These are phyloP conservation scores for Pseudomyrmex sp. DNA, from an alignment of 1,140 invertebrate genomes.

Conservation along the genomic window DNA sequence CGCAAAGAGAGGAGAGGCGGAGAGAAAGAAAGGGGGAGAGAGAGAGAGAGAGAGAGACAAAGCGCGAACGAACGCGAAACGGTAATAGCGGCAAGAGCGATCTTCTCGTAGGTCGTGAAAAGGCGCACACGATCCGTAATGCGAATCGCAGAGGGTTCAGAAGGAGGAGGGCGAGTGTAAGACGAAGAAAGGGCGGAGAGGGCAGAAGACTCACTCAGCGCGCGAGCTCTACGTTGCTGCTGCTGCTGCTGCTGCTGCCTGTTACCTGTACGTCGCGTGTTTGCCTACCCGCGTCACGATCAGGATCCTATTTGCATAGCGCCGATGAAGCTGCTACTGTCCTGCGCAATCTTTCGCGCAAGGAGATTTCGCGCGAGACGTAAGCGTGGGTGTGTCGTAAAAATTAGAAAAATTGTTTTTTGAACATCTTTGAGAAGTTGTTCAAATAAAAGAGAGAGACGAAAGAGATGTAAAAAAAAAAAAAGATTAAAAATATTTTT, in stretches of 20 bases:
- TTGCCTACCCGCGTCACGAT: conserved; percentile 76
- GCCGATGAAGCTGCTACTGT: conserved; percentile 77
- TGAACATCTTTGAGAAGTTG: too few species aligned
- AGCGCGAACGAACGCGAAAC: conserved; percentile 65
- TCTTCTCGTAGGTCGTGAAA: conserved; percentile 72
- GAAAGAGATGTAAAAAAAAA: too few species aligned
- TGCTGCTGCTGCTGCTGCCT: conserved; percentile 61
- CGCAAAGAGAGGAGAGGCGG: neutral
- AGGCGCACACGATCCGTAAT: conserved; percentile 69
- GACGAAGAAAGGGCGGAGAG: conserved; percentile 12
- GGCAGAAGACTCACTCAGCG: conserved; percentile 72
- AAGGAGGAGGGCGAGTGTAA: neutral
- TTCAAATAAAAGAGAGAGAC: too few species aligned
- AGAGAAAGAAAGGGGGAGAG: neutral
- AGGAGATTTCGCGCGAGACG: conserved; percentile 11
- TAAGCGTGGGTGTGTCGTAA: conserved; percentile 10
- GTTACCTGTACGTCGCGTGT: conserved; percentile 75
- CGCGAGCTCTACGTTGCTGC: neutral
- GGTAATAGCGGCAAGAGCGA: conserved; percentile 61
- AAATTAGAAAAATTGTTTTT: too few species aligned
- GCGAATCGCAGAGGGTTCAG: conserved; percentile 54
- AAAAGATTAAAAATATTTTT: too few species aligned
- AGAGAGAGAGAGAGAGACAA: conserved; percentile 54
- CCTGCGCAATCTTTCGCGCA: conserved; percentile 54
- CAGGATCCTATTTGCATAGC: conserved; percentile 78